Evolutionary conservation across 2,113 vertebrate species (phyloP).

Genomic region (Dasyurus viverrinus): DNA sequence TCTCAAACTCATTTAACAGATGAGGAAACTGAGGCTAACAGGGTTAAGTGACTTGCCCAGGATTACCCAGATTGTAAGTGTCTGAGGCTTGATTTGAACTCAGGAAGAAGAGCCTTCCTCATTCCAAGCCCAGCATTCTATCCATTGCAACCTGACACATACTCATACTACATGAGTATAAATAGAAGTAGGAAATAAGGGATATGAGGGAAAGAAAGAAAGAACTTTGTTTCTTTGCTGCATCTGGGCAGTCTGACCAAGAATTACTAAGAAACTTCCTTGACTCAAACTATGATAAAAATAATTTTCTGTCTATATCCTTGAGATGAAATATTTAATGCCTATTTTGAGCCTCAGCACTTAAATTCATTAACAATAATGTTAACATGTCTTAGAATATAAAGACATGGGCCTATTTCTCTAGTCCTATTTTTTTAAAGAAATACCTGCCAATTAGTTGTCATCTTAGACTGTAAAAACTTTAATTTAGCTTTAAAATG

Average conservation of each 20-base stretch:
- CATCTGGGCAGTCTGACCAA: neutral
- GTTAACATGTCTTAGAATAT: neutral
- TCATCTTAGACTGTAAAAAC: neutral
- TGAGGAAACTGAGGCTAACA: no score
- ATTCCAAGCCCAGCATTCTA: no score
- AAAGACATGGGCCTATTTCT: conserved; percentile 22
- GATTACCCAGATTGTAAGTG: no score
- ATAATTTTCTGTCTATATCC: neutral
- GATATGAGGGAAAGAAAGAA: neutral
- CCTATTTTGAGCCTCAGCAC: neutral
- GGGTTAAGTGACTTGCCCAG: no score
- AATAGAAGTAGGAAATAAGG: neutral
- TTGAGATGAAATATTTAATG: neutral
- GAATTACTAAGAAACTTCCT: neutral
- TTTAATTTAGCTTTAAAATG: neutral
- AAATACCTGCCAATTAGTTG: neutral
- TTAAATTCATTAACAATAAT: neutral
- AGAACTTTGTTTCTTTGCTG: conserved; percentile 9
- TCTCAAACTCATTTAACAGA: no score
- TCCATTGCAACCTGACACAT: no score
- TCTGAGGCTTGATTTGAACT: no score
- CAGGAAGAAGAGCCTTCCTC: no score
- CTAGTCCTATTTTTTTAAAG: neutral
- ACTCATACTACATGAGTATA: no score
- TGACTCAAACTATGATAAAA: neutral